Conservation (phyloP, 2,113 vertebrate species). For the Trichomycterus rosablanca region DNA sequence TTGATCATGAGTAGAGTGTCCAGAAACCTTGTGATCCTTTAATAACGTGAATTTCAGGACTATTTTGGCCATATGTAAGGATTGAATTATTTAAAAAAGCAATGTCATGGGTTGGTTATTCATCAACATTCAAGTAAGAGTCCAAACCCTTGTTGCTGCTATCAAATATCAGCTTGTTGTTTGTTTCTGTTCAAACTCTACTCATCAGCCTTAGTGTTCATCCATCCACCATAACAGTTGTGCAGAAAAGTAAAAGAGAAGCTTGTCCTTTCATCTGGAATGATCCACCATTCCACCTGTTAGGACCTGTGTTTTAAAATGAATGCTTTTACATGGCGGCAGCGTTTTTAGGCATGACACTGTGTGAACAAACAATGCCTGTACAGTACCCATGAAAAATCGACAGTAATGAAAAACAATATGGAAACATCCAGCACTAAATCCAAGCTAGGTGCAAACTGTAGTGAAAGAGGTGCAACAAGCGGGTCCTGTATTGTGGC, state of each 20-base stretch:
- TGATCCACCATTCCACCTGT: not conserved
- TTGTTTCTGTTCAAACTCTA: not conserved
- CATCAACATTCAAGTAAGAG: not conserved
- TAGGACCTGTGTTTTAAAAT: constrained; percentile 18
- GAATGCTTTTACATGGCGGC: constrained; percentile 20
- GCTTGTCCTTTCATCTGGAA: constrained; percentile 9
- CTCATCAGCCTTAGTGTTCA: not conserved
- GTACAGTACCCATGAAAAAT: no score
- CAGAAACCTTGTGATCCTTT: no score
- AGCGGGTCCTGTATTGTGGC: constrained; percentile 51
- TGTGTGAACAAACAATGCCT: constrained; percentile 19
- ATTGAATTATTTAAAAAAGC: no score
- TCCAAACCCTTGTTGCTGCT: not conserved
- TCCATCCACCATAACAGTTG: no score
- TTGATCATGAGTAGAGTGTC: no score
- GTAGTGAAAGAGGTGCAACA: not conserved
- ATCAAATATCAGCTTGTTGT: not conserved
- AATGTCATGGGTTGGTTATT: no score
- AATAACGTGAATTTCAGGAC: no score
- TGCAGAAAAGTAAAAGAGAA: not conserved
- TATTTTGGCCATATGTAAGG: no score
- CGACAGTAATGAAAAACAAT: constrained; percentile 26
- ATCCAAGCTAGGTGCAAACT: constrained; percentile 5
- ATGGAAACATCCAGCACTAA: constrained; percentile 39
- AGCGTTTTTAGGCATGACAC: constrained; percentile 7